Evolutionary conservation across 2,888 invertebrate species (phyloP).

Genomic region (Pocota personata): DNA sequence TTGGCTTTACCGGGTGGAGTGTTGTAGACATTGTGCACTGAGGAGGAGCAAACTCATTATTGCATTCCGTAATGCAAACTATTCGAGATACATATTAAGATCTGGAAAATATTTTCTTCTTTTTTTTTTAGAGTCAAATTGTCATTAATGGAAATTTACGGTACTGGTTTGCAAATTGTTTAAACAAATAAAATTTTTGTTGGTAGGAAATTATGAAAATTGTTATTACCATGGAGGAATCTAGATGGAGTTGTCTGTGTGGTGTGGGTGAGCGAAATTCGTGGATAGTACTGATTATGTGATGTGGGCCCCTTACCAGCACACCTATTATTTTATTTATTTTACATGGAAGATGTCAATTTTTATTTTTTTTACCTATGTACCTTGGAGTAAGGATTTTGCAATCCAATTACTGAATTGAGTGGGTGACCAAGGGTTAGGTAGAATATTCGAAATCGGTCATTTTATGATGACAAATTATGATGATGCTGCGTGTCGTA

Average conservation of each 20-base stretch:
- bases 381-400: no score
- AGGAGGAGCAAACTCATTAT: conserved; percentile 55
- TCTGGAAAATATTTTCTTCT: neutral
- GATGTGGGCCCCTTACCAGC: no score
- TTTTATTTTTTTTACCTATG: no score
- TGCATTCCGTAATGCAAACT: conserved; percentile 43
- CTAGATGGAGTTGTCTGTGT: neutral
- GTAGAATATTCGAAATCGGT: no score
- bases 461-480: no score
- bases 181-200: neutral
- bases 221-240: neutral
- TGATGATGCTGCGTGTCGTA: no score
- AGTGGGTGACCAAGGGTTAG: no score
- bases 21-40: conserved; percentile 6
- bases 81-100: conserved; percentile 38
- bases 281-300: no score
- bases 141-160: neutral
- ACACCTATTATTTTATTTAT: no score
- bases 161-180: neutral
- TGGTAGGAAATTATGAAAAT: neutral
- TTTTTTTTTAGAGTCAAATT: neutral
- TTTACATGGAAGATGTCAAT: no score
- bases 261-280: neutral
- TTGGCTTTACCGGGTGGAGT: conserved; percentile 43
- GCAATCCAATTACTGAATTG: no score